Evolutionary conservation across 2,113 vertebrate species (phyloP), one percentile per base, ranked within the genome.

Genomic region (Siniperca chuatsi): DNA sequence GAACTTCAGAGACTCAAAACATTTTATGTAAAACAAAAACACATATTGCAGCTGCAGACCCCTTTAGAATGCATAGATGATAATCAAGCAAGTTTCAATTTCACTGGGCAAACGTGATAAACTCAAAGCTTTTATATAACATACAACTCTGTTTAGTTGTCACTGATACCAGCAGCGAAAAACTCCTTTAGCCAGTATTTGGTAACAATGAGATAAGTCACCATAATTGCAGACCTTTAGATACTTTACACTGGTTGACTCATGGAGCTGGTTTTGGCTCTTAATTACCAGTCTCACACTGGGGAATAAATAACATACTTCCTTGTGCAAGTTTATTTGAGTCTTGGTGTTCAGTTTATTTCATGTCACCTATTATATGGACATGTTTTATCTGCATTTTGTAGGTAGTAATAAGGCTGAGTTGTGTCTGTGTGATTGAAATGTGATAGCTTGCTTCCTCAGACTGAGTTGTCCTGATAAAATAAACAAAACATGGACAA

Each of bases 11-110:
- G 13, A 64, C 44, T 76, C 44, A 50, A 70, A 79, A 57, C 18
- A 8, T 61, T 69, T 82, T 69, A 75, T 82, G 75, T 29, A 75
- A 86, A 78, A 78, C 35, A 68, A 42, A 60, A 58, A 75, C 37
- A 25, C 6, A 1, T n/a, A 23, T 25, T 68, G 29, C 66, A 85
- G 57, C 44, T 37, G 55, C 46, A 75, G n/a, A 79, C 33, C 52
- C 21, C 33, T 67, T 46, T 16, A 50, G 23, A 42, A n/a, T 48
- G 44, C 16, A 42, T 13, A 16, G 3, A 50, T 52, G 23, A 73
- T 68, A 20, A 74, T 54, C 15, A 54, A 73, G 35, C 33, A 37
- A 8, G 50, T 42, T 52, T 42, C 62, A 57, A 44, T 76, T 58
- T 55, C 25, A 71, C 48, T 55, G 18, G 20, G 58, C 48, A 85